Evolutionary conservation across 2,797 vertebrate genomes (phyloP).

Genomic region (Selene dorsalis): DNA sequence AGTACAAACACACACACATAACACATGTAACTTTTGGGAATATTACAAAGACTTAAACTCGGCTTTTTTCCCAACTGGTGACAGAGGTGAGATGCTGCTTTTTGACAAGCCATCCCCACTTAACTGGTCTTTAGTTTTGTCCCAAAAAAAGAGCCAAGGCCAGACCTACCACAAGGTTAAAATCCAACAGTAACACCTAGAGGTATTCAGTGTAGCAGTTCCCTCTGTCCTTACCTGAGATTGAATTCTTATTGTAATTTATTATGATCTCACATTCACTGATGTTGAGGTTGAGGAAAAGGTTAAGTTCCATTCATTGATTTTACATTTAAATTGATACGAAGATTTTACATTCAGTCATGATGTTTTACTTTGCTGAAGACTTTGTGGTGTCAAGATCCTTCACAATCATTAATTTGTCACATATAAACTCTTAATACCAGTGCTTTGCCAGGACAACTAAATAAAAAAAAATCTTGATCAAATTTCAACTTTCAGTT

Average conservation of each 20-base stretch:
- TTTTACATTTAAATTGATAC: not conserved
- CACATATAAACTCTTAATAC: slow-evolving; percentile 24
- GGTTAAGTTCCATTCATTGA: not conserved
- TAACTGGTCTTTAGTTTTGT: too few relatives aligned
- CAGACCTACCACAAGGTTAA: not conserved
- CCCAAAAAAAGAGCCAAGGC: not conserved
- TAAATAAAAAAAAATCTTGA: slow-evolving; percentile 18
- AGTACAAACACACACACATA: slow-evolving; percentile 3
- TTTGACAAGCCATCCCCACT: too few relatives aligned
- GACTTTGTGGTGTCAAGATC: slow-evolving; percentile 6
- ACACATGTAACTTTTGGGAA: too few relatives aligned
- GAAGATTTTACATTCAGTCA: not conserved
- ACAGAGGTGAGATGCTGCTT: too few relatives aligned
- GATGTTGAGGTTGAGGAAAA: not conserved
- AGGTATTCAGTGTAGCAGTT: not conserved
- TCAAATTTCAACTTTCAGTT: slow-evolving; percentile 5
- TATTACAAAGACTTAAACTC: not conserved
- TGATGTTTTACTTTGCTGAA: not conserved
- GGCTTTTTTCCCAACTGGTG: too few relatives aligned
- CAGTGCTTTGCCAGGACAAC: slow-evolving; percentile 65
- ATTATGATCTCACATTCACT: slow-evolving; percentile 13
- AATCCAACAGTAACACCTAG: not conserved
- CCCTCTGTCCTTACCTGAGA: slow-evolving; percentile 20
- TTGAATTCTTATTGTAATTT: slow-evolving; percentile 4
- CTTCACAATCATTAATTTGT: slow-evolving; percentile 36